Base-by-base conservation (phyloP, 2,888 invertebrate genomes). In the Drosophila mulleri region DNA sequence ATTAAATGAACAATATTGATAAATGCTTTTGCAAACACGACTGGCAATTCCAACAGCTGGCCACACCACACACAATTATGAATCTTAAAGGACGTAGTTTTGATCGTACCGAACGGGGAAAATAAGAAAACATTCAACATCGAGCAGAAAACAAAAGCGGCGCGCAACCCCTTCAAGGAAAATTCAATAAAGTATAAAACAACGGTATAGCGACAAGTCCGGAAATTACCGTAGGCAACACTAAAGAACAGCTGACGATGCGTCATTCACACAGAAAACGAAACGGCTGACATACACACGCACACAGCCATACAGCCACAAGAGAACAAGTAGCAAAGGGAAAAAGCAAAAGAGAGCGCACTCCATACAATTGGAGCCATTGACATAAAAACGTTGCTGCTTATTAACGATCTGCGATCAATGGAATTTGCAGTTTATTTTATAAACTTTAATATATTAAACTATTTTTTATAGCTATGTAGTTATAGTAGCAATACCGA, bases 151-250 rank as follows among this genome's bases (percentile, higher is more conserved):
- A 62, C 29, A 66, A 60, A 50, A 50, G 52, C 68, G 26, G 50
- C 63, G 42, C 59, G 23, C 67, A 60, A 62, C 61, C 47, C 65
- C 47, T 68, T 61, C 39, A 56, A 66, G 72, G 83, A 85, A 89
- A 89, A 89, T 85, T 85, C 90, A 89, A 85, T 89, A 89, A 85
- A 82, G 78, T 75, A 74, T 71, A 75, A 88, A 83, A 89, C 76
- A 84, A 82, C 72, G 71, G 72, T 69, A 65, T 60, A 50, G 32
- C 64, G 65, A 48, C 56, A 44, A 54, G 69, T 67, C 71, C 73
- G 81, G 72, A 89, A 85, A 88, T 76, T 76, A 76, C 89, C 67
- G 83, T 75, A 75, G 68, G 59, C 65, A 78, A 65, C 59, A 72
- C 70, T 72, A 41, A 57, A 87, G 60, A 87, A 89, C 86, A 87